phyloP scores from a whole-genome alignment of 2,113 vertebrate genomes.

The Saguinus midas region DNA sequence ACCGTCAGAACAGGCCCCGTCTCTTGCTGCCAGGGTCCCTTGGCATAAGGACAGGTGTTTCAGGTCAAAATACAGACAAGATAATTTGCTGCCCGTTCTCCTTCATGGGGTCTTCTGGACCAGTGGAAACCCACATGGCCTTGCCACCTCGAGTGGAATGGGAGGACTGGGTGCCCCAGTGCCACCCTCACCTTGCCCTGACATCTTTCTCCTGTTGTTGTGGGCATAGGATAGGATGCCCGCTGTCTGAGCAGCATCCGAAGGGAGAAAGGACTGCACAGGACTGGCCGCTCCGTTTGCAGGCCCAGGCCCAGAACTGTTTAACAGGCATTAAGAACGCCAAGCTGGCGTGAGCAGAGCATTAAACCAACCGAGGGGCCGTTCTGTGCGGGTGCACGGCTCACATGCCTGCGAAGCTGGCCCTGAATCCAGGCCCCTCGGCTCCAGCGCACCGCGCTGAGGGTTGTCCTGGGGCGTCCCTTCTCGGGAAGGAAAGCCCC shows the following conservation, averaged over 20 bases:
- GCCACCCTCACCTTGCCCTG: neutral
- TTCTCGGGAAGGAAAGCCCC: neutral
- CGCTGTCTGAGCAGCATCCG: neutral
- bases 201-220: neutral
- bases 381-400: too few relatives aligned
- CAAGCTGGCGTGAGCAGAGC: neutral
- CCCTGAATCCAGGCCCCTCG: neutral
- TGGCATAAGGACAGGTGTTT: too few relatives aligned
- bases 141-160: too few relatives aligned
- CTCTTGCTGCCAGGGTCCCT: neutral
- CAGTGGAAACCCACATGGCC: neutral
- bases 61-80: neutral
- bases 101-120: neutral
- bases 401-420: neutral
- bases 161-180: neutral
- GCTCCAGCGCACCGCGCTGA: rapidly evolving
- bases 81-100: neutral
- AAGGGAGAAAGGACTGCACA: too few relatives aligned
- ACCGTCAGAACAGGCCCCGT: neutral
- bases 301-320: neutral
- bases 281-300: neutral
- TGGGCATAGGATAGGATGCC: neutral
- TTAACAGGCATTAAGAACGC: neutral
- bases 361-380: neutral
- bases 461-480: neutral